phyloP scores from a whole-genome alignment of 2,113 vertebrate species.

The Argyrosomus japonicus region DNA sequence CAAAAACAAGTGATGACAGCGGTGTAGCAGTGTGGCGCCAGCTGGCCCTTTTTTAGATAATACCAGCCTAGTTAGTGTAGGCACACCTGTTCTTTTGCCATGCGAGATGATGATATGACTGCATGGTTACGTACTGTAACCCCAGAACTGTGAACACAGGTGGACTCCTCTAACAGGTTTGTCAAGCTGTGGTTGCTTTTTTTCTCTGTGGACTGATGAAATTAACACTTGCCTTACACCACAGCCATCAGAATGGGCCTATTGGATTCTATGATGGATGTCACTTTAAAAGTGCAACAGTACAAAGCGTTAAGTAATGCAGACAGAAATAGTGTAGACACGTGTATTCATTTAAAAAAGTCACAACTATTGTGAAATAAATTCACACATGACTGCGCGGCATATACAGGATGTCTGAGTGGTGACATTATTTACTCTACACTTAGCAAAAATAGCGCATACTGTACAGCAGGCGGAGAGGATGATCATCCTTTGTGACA shows the following conservation, averaged over 20 bases:
- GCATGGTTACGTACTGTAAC: conserved; percentile 9
- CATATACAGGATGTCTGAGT: background rate
- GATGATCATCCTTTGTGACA: background rate
- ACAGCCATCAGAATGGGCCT: background rate
- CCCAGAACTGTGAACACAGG: conserved; percentile 9
- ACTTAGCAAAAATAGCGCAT: background rate
- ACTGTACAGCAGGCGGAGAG: background rate
- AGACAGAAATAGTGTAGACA: background rate
- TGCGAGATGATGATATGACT: conserved; percentile 11
- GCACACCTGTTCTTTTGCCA: conserved; percentile 28
- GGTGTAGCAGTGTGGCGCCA: conserved; percentile 26
- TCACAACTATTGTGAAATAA: background rate
- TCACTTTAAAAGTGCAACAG: background rate
- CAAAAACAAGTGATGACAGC: conserved; percentile 31
- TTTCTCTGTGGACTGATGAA: background rate
- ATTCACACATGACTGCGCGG: background rate
- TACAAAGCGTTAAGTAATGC: background rate
- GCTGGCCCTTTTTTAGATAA: conserved; percentile 40
- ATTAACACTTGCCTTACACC: background rate
- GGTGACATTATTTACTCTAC: background rate
- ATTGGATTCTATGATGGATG: background rate
- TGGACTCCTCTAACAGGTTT: background rate
- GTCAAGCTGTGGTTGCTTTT: background rate
- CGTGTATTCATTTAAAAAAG: background rate
- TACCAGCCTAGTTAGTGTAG: conserved; percentile 4